Conservation (phyloP, 2,888 invertebrate species). For the Plemyria rubiginata region DNA sequence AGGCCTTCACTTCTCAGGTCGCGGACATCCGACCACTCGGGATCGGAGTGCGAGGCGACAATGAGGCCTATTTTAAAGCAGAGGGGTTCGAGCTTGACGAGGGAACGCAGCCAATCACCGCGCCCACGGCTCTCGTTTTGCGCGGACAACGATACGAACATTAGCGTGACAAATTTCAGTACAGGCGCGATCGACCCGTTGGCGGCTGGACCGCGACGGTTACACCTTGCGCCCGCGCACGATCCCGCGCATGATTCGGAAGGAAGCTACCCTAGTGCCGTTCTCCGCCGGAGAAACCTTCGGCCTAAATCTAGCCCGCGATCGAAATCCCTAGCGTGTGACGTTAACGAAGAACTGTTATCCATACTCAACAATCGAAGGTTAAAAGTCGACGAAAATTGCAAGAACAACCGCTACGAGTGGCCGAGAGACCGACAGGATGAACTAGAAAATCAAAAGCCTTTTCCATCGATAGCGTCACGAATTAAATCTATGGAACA, state of each 20-base stretch:
- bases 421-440: slow-evolving; percentile 55
- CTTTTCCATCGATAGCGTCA: slow-evolving; percentile 87
- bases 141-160: slow-evolving; percentile 78
- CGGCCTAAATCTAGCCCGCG: slow-evolving; percentile 75
- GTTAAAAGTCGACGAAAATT: slow-evolving; percentile 76
- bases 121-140: slow-evolving; percentile 87
- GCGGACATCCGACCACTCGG: slow-evolving; percentile 81
- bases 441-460: slow-evolving; percentile 57
- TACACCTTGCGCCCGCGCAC: slow-evolving; percentile 66
- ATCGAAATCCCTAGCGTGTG: slow-evolving; percentile 78
- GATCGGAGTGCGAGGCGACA: slow-evolving; percentile 84
- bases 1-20: slow-evolving; percentile 84
- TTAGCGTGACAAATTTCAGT: slow-evolving; percentile 77
- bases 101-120: slow-evolving; percentile 86
- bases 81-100: slow-evolving; percentile 84
- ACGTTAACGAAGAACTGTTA: slow-evolving; percentile 79
- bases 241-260: slow-evolving; percentile 66
- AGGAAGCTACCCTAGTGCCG: slow-evolving; percentile 76
- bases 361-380: slow-evolving; percentile 77
- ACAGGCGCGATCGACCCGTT: slow-evolving; percentile 76
- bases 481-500: slow-evolving; percentile 88
- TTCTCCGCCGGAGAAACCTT: slow-evolving; percentile 74
- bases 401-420: slow-evolving; percentile 67
- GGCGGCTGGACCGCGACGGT: slow-evolving; percentile 79
- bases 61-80: slow-evolving; percentile 88